Conservation (phyloP, 2,888 invertebrate genomes). For the Buathra laborator region DNA sequence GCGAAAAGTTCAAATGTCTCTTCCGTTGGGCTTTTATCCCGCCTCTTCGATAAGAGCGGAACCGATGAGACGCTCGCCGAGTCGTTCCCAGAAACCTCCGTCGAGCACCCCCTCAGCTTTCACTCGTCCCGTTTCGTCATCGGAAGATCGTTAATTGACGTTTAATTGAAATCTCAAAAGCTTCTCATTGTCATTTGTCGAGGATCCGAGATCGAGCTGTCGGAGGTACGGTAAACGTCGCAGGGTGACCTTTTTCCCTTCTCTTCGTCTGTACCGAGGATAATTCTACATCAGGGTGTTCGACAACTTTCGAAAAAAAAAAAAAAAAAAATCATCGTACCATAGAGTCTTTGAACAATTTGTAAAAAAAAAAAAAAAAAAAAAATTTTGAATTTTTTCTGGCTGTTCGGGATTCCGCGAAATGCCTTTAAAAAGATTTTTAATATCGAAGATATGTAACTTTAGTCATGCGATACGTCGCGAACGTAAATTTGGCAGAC, state of each 20-base stretch:
- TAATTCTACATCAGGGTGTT: not conserved
- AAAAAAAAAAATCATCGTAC: not conserved
- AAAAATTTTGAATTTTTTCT: no score
- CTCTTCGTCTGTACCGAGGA: not conserved
- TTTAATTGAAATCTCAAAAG: slow-evolving; percentile 47
- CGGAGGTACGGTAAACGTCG: not conserved
- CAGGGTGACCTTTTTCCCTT: not conserved
- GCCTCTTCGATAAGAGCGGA: slow-evolving; percentile 3
- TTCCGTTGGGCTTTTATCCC: not conserved
- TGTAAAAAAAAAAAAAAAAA: no score
- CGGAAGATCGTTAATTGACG: slow-evolving; percentile 44
- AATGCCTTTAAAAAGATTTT: no score
- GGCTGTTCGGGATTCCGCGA: no score
- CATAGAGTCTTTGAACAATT: no score
- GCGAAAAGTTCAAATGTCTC: slow-evolving; percentile 24
- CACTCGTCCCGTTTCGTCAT: slow-evolving; percentile 16
- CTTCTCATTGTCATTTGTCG: slow-evolving; percentile 37
- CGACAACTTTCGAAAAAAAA: not conserved
- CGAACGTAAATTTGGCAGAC: not conserved
- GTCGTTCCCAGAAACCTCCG: slow-evolving; percentile 20
- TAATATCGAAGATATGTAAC: no score
- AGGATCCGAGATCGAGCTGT: not conserved
- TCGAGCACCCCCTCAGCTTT: not conserved
- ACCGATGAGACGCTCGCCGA: slow-evolving; percentile 12
- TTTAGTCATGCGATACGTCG: no score